Percentiles rank a stretch among this genome's conserved stretches.
phyloP scores from a whole-genome alignment of 1,140 invertebrate genomes.

The Drosophila arawakana region DNA sequence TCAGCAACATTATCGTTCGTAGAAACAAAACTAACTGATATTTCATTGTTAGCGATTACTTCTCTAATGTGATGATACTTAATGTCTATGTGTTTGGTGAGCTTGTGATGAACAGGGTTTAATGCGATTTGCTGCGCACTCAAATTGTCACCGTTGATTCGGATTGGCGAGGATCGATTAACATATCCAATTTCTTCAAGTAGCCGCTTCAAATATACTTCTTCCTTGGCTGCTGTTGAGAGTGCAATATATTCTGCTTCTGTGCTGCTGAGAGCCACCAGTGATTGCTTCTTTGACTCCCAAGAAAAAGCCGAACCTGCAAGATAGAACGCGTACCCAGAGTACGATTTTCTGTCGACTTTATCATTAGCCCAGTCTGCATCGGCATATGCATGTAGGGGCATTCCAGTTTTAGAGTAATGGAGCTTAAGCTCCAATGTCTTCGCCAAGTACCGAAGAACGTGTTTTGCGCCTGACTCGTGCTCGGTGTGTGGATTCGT shows the following conservation, averaged over 20 bases:
- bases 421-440: no score
- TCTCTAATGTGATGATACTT: slow-evolving; percentile 1
- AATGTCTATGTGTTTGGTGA: slow-evolving; percentile 1
- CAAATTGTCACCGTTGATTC: neutral
- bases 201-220: neutral
- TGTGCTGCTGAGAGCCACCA: neutral
- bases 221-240: slow-evolving; percentile 2
- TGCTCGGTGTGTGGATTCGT: neutral
- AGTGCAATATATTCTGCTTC: slow-evolving; percentile 4
- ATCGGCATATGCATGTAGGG: no score
- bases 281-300: neutral
- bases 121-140: slow-evolving; percentile 1
- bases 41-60: neutral
- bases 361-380: no score
- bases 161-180: neutral
- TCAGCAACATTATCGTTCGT: neutral
- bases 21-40: neutral
- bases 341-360: no score
- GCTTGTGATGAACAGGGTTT: neutral
- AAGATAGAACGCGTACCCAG: no score
- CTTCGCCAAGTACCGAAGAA: neutral
- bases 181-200: neutral
- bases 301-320: neutral
- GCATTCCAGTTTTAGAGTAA: no score
- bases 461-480: neutral